phyloP scores from a whole-genome alignment of 2,113 vertebrate genomes.

The Galbula dea region DNA sequence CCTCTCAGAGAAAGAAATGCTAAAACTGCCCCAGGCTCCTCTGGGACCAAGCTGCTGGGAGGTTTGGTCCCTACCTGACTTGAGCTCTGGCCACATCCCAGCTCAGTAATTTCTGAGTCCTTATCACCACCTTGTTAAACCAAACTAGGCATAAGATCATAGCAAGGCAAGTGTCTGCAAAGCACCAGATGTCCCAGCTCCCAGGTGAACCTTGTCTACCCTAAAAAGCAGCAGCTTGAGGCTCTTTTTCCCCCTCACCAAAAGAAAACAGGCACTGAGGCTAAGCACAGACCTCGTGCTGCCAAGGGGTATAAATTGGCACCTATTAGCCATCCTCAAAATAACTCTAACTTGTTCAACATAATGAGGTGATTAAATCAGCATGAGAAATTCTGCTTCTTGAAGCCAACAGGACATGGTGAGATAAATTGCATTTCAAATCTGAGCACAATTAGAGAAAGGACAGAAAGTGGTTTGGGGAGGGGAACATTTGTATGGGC shows the following conservation, averaged over 20 bases:
- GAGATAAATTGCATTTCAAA: neutral
- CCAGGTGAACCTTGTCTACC: neutral
- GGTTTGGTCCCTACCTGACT: neutral
- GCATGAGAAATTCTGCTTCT: constrained; percentile 31
- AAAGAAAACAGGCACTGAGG: neutral
- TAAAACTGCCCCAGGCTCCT: neutral
- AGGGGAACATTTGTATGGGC: neutral
- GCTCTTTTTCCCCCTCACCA: neutral
- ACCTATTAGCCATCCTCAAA: constrained; percentile 3
- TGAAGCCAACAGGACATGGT: neutral
- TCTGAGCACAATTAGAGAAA: neutral
- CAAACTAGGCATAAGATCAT: neutral
- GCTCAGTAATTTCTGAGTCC: neutral
- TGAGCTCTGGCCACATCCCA: neutral
- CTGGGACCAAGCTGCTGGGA: neutral
- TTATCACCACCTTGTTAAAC: neutral
- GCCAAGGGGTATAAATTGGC: constrained; percentile 37
- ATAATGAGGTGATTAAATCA: constrained; percentile 57
- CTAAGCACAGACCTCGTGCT: neutral
- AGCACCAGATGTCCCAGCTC: neutral
- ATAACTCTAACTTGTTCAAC: constrained; percentile 41
- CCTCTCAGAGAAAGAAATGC: neutral
- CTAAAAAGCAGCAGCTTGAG: neutral
- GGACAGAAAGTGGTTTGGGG: neutral
- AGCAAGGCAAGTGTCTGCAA: neutral